phyloP scores from a whole-genome alignment of 2,888 invertebrate species.

The Cheilosia impressa region DNA sequence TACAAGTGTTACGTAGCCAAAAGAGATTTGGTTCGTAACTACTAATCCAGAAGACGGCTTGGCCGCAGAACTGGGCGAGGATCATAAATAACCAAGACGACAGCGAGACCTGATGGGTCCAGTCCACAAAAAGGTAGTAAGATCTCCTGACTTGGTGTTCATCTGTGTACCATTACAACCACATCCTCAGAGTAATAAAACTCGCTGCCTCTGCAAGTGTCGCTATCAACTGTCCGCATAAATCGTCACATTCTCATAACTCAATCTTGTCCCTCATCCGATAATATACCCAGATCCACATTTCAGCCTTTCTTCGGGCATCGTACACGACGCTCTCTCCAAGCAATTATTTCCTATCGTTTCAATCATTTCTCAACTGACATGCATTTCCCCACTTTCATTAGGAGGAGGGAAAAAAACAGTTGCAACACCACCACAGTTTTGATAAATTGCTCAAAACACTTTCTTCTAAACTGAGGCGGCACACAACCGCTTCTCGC shows the following conservation, averaged over 20 bases:
- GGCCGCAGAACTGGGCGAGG: too few relatives aligned
- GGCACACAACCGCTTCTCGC: slow-evolving; percentile 17
- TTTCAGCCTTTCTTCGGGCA: neutral
- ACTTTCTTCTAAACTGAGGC: slow-evolving; percentile 51
- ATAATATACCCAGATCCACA: neutral
- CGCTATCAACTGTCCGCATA: too few relatives aligned
- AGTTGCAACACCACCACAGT: slow-evolving; percentile 38
- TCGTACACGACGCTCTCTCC: neutral
- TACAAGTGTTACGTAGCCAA: too few relatives aligned
- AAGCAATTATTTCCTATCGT: slow-evolving; percentile 43
- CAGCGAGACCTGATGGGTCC: too few relatives aligned
- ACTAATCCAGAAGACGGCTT: too few relatives aligned
- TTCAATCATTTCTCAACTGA: slow-evolving; percentile 46
- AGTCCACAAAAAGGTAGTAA: too few relatives aligned
- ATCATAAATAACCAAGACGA: too few relatives aligned
- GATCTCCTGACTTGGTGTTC: too few relatives aligned
- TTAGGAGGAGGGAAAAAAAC: neutral
- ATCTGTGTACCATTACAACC: too few relatives aligned
- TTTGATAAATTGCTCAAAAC: slow-evolving; percentile 63
- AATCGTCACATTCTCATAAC: neutral
- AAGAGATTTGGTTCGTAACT: too few relatives aligned
- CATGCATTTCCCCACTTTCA: slow-evolving; percentile 46
- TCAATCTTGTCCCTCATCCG: neutral
- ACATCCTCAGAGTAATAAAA: too few relatives aligned
- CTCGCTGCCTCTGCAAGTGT: too few relatives aligned